A percentile compares a stretch with the other conserved stretches of the same genome.
Evolutionary conservation across 2,797 vertebrate species (phyloP).

Genomic region (Taenioides sp.): DNA sequence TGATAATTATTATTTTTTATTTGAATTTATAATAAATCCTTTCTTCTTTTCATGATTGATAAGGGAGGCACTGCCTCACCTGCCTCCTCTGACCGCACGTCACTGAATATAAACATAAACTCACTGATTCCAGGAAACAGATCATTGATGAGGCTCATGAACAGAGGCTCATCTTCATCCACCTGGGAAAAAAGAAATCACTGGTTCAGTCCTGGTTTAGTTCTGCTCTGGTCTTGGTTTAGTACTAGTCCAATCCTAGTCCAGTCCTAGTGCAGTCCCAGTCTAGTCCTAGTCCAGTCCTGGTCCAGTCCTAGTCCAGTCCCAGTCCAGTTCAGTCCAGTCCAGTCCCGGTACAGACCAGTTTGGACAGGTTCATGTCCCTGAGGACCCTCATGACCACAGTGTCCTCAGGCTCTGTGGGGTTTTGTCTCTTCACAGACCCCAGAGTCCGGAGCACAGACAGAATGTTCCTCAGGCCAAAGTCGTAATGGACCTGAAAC

Average conservation of each 20-base stretch:
- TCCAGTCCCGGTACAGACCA: constrained; percentile 66
- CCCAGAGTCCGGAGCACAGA: constrained; percentile 86
- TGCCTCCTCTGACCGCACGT: too few relatives aligned
- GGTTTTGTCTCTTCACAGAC: constrained; percentile 82
- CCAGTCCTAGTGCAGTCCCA: background rate
- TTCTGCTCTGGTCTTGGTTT: background rate
- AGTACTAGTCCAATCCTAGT: background rate
- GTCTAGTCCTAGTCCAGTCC: background rate
- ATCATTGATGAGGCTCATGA: constrained; percentile 83
- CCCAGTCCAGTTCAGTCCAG: background rate
- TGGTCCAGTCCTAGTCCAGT: background rate
- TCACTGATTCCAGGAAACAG: constrained; percentile 75
- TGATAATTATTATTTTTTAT: too few relatives aligned
- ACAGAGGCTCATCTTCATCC: constrained; percentile 82
- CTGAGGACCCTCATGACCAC: constrained; percentile 87
- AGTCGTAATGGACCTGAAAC: constrained; percentile 82
- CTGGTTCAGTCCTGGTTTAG: too few relatives aligned
- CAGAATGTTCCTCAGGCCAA: constrained; percentile 86
- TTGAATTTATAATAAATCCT: too few relatives aligned
- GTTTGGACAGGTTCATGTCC: constrained; percentile 89
- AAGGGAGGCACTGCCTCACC: too few relatives aligned
- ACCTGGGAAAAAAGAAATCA: constrained; percentile 57
- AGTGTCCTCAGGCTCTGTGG: constrained; percentile 80
- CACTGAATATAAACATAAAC: background rate
- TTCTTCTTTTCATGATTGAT: too few relatives aligned